A percentile compares a stretch with the other conserved stretches of the same genome.
phyloP scores from a whole-genome alignment of 2,888 invertebrate species.

The Pristionchus entomophagus region DNA sequence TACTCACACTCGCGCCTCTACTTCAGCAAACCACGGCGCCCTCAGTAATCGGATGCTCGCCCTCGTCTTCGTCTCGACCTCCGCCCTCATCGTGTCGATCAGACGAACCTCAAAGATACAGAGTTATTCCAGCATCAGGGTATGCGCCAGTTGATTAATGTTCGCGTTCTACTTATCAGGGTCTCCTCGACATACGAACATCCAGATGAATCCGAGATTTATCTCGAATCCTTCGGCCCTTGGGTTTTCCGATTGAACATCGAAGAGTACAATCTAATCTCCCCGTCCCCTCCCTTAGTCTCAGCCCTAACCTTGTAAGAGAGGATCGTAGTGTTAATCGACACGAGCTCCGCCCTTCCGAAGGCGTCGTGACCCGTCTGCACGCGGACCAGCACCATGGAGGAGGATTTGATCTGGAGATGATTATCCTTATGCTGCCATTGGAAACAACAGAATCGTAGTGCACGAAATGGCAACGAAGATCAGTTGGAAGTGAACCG shows the following conservation, averaged over 20 bases:
- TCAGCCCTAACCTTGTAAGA: slow-evolving; percentile 55
- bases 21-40: slow-evolving; percentile 97
- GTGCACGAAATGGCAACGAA: neutral
- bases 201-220: no score
- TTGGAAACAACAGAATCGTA: no score
- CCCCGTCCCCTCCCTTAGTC: neutral
- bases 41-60: slow-evolving; percentile 91
- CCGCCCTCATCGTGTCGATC: slow-evolving; percentile 5
- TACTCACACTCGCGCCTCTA: slow-evolving; percentile 76
- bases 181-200: no score
- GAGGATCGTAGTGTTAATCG: slow-evolving; percentile 49
- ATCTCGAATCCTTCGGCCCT: slow-evolving; percentile 76
- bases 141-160: no score
- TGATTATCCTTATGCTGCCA: no score
- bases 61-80: slow-evolving; percentile 83
- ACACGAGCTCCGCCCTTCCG: slow-evolving; percentile 54
- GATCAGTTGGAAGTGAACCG: neutral
- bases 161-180: no score
- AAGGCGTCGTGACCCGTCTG: slow-evolving; percentile 45
- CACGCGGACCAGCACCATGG: slow-evolving; percentile 57
- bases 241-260: neutral
- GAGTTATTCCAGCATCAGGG: no score
- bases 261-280: slow-evolving; percentile 28
- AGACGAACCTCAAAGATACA: slow-evolving; percentile 37
- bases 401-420: slow-evolving; percentile 50